These are phyloP conservation scores for Rhynchophorus ferrugineus DNA, from an alignment of 1,140 invertebrate species.

Conservation along the genomic window DNA sequence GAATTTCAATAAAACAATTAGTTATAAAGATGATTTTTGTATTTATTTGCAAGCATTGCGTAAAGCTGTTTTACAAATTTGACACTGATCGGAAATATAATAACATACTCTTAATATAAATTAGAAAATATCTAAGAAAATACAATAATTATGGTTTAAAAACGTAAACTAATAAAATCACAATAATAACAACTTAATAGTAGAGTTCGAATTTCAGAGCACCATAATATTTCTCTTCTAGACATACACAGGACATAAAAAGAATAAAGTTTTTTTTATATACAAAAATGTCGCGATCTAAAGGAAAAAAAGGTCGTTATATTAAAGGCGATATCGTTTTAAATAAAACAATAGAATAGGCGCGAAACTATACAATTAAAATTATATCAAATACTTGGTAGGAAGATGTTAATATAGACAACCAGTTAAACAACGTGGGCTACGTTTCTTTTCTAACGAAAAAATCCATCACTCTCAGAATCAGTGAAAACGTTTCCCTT, in stretches of 20 bases:
- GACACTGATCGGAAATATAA: slow-evolving; percentile 16
- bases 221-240: slow-evolving; percentile 36
- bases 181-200: slow-evolving; percentile 35
- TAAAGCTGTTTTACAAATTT: slow-evolving; percentile 29
- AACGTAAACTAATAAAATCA: slow-evolving; percentile 33
- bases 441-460: not conserved
- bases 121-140: slow-evolving; percentile 29
- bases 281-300: slow-evolving; percentile 21
- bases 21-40: slow-evolving; percentile 22
- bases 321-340: not conserved
- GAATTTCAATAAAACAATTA: no score
- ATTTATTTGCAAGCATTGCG: slow-evolving; percentile 29
- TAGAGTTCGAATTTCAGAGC: slow-evolving; percentile 35
- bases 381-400: slow-evolving; percentile 40
- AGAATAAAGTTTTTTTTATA: slow-evolving; percentile 24
- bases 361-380: slow-evolving; percentile 20
- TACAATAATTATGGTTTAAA: slow-evolving; percentile 28
- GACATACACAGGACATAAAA: slow-evolving; percentile 1
- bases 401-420: slow-evolving; percentile 37
- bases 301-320: slow-evolving; percentile 7
- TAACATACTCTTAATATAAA: slow-evolving; percentile 26
- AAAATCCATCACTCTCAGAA: not conserved
- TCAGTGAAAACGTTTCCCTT: not conserved
- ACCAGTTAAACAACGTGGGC: not conserved
- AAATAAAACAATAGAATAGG: slow-evolving; percentile 11